Evolutionary conservation across 2,888 invertebrate genomes (phyloP), one percentile per base, ranked within the genome.

Genomic region (Exocentrus adspersus): DNA sequence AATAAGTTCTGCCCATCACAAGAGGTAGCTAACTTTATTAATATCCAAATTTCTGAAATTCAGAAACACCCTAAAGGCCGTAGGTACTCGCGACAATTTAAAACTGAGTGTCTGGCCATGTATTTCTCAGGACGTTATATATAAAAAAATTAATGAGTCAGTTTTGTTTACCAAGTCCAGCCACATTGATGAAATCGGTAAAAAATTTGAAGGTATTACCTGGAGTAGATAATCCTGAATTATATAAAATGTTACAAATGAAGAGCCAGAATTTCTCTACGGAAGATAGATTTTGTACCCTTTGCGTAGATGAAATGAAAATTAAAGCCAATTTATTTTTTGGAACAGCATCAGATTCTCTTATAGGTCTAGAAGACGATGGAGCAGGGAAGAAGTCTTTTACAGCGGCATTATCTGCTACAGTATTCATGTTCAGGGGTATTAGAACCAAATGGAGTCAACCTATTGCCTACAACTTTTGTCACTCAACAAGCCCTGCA

Each of bases 261-360:
- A 62, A 51, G 32, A 21, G 12, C 48, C 50, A 10, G 12, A 10
- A n/a, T 20, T 60, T 60, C 16, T 14, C 46, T n/a, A n/a, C 17
- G 4, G 30, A 24, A 21, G 12, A 48, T 21, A 62, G 48, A 56
- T 52, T 20, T 3, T 60, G 63, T 42, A 16, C 37, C 9, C 21
- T 59, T 9, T 59, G 60, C 37, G 16, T 60, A 24, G 64, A 64
- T 12, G 64, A 64, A 53, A 64, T 64, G 52, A 20, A 12, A 9
- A 60, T 61, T 10, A 64, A 64, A 37, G 52, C 60, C 30, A 64
- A 64, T 48, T 46, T 64, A 45, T 64, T 60, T 60, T 53, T 46
- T 52, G 30, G 19, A 21, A 52, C 14, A n/a, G 10, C 10, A 48
- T 10, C 9, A 1, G 63, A 60, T 24, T 14, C 16, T 51, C 37